Evolutionary conservation across 2,113 vertebrate genomes (phyloP).

Genomic region (Onychorhynchus coronatus): DNA sequence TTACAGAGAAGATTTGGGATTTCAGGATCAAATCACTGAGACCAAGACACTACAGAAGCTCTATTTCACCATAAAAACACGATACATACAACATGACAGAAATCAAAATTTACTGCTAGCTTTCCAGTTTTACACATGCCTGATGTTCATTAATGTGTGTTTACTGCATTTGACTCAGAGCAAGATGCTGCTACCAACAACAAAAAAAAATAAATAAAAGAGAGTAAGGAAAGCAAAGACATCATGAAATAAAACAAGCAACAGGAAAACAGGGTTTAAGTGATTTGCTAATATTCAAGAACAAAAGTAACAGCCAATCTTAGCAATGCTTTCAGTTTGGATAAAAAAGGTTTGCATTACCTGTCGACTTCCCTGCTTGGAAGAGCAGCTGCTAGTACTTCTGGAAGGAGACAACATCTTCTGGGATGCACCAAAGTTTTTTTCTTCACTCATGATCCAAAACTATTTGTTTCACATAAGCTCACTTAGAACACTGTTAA

Average conservation of each 20-base stretch:
- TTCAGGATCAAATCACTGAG: neutral
- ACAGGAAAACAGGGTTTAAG: neutral
- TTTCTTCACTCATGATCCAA: conserved; percentile 86
- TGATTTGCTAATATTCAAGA: neutral
- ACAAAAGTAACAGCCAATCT: neutral
- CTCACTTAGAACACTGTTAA: conserved; percentile 26
- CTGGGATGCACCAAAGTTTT: conserved; percentile 81
- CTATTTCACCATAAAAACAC: neutral
- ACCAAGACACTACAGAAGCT: neutral
- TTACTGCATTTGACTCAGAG: neutral
- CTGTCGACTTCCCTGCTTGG: conserved; percentile 93
- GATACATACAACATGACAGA: neutral
- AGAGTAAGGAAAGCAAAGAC: neutral
- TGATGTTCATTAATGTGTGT: neutral
- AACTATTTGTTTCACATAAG: neutral
- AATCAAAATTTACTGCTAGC: neutral
- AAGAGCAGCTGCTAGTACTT: conserved; percentile 95
- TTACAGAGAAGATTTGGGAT: neutral
- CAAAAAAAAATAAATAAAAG: neutral
- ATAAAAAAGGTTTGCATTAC: conserved; percentile 65
- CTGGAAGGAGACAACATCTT: conserved; percentile 90
- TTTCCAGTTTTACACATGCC: neutral
- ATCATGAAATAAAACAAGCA: neutral
- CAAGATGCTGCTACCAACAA: neutral
- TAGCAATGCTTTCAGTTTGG: neutral